phyloP scores from a whole-genome alignment of 2,113 vertebrate genomes.

The Chauna torquata region DNA sequence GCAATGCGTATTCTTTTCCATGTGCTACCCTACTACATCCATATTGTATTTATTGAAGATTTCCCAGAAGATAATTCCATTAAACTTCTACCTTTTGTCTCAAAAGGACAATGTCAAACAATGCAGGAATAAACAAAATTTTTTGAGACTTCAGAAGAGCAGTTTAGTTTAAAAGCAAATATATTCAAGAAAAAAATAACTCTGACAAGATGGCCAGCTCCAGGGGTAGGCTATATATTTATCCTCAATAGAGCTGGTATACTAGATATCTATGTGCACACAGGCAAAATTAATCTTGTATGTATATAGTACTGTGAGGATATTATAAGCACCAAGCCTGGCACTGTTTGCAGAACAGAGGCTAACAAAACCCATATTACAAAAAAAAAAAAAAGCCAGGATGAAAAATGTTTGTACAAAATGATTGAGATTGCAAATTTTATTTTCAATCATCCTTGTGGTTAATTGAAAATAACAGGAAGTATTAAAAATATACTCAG shows the following conservation, averaged over 20 bases:
- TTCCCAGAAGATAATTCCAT: neutral
- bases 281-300: neutral
- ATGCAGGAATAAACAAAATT: neutral
- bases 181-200: neutral
- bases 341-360: neutral
- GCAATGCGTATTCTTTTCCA: neutral
- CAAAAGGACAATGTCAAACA: neutral
- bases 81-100: neutral
- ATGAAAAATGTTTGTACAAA: neutral
- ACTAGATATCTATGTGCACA: neutral
- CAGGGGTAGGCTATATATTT: neutral
- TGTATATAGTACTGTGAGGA: neutral
- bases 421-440: neutral
- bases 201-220: neutral
- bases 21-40: neutral
- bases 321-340: neutral
- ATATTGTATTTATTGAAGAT: neutral
- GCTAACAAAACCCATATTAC: neutral
- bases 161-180: neutral
- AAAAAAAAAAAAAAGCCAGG: neutral
- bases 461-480: neutral
- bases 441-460: neutral
- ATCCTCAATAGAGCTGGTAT: neutral
- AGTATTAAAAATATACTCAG: neutral
- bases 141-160: neutral